Conservation (phyloP, 2,113 vertebrate species). For the Brienomyrus brachyistius region DNA sequence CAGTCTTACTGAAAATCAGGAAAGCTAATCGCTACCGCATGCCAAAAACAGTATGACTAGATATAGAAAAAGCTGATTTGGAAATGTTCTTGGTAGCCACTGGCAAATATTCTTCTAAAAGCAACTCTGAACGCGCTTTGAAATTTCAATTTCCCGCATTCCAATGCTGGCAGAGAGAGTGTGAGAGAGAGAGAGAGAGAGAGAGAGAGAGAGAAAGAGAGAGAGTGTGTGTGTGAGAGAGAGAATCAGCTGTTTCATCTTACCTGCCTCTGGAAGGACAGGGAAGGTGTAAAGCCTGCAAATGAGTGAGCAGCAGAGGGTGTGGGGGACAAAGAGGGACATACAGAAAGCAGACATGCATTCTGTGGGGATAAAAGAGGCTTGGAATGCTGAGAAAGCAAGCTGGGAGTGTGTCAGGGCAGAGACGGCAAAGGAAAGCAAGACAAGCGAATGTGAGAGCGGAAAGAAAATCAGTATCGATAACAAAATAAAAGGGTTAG, state of each 20-base stretch:
- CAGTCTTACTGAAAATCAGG: background rate
- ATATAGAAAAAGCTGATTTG: background rate
- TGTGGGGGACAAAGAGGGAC: background rate
- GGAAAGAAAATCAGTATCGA: background rate
- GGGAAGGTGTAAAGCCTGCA: slow-evolving; percentile 30
- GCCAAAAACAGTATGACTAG: background rate
- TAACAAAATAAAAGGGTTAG: background rate
- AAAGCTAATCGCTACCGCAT: background rate
- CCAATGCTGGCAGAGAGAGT: slow-evolving; percentile 1
- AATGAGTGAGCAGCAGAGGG: slow-evolving; percentile 43
- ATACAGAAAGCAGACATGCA: background rate
- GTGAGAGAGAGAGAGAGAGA: background rate
- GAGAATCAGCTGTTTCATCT: background rate
- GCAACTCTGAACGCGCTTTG: background rate
- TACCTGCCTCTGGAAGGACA: background rate
- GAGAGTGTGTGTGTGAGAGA: background rate
- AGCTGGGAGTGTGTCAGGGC: background rate
- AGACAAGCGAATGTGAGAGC: background rate
- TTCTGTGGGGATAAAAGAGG: background rate
- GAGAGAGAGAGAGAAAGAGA: background rate
- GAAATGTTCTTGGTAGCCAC: background rate
- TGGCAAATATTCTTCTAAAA: background rate
- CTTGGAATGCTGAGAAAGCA: background rate
- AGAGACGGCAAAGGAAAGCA: background rate
- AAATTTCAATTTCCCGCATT: background rate